Percentiles rank a stretch among this genome's conserved stretches.
phyloP scores from a whole-genome alignment of 2,888 invertebrate species.

The Megastigmus dorsalis region DNA sequence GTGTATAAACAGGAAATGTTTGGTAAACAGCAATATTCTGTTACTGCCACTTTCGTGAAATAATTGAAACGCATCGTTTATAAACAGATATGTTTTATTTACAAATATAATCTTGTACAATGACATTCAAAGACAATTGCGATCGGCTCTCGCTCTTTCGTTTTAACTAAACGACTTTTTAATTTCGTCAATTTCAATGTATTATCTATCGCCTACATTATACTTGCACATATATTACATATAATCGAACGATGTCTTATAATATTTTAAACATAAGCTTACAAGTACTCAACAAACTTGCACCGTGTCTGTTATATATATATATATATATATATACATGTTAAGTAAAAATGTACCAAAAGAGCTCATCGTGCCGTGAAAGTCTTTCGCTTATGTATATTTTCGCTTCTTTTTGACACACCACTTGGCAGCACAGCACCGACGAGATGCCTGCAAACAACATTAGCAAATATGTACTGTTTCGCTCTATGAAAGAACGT shows the following conservation, averaged over 20 bases:
- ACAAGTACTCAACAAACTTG: too few relatives aligned
- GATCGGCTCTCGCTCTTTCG: too few relatives aligned
- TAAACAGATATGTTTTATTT: constrained; percentile 14
- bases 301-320: too few relatives aligned
- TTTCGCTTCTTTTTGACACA: not conserved
- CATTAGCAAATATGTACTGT: constrained; percentile 45
- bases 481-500: constrained; percentile 6
- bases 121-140: not conserved
- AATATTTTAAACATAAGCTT: too few relatives aligned
- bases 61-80: constrained; percentile 5
- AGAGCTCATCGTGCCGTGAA: not conserved
- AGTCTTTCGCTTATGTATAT: not conserved
- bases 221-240: too few relatives aligned
- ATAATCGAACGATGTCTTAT: too few relatives aligned
- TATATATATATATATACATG: constrained; percentile 11
- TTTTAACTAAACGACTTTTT: too few relatives aligned
- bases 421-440: not conserved
- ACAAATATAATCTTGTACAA: constrained; percentile 3
- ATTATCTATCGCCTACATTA: too few relatives aligned
- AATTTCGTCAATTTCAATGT: too few relatives aligned
- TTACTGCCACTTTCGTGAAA: not conserved
- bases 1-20: constrained; percentile 23
- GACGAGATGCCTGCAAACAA: not conserved
- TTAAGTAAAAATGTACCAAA: not conserved
- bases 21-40: not conserved